phyloP scores from a whole-genome alignment of 92 coral and sea anemone genomes.

The Parazoanthus swiftii region DNA sequence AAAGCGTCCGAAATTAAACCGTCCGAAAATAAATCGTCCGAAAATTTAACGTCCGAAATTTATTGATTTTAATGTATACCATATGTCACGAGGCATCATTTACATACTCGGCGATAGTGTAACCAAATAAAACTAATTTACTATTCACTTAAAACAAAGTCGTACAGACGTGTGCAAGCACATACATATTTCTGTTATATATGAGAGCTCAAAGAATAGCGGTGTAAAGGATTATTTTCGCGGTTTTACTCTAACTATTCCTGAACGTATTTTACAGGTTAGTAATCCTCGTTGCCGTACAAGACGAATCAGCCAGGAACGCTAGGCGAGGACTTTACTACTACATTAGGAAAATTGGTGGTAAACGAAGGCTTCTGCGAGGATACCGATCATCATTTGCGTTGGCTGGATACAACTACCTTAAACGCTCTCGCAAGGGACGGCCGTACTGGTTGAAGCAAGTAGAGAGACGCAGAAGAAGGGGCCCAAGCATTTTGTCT shows the following conservation, averaged over 20 bases:
- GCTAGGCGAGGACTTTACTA: not conserved
- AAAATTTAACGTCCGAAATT: too few relatives aligned
- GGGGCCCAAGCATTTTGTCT: conserved; percentile 32
- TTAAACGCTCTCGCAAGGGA: not conserved
- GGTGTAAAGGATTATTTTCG: too few relatives aligned
- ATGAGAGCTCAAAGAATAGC: not conserved
- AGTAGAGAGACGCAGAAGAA: not conserved
- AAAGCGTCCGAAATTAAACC: too few relatives aligned
- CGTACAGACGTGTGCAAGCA: not conserved
- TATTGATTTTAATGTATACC: too few relatives aligned
- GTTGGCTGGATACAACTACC: conserved; percentile 19
- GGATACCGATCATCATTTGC: conserved; percentile 24
- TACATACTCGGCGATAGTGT: too few relatives aligned
- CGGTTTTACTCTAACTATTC: not conserved
- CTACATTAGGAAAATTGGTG: conserved; percentile 17
- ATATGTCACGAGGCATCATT: too few relatives aligned
- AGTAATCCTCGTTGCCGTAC: conserved; percentile 20
- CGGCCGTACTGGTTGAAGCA: conserved; percentile 9
- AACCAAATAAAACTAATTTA: too few relatives aligned
- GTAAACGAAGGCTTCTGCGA: not conserved
- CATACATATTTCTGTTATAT: too few relatives aligned
- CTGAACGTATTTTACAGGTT: conserved; percentile 1
- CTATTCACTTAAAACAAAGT: too few relatives aligned
- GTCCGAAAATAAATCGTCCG: too few relatives aligned
- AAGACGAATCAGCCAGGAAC: not conserved